Base-by-base conservation (phyloP, 2,113 vertebrate species). In the Thalassoma bifasciatum region DNA sequence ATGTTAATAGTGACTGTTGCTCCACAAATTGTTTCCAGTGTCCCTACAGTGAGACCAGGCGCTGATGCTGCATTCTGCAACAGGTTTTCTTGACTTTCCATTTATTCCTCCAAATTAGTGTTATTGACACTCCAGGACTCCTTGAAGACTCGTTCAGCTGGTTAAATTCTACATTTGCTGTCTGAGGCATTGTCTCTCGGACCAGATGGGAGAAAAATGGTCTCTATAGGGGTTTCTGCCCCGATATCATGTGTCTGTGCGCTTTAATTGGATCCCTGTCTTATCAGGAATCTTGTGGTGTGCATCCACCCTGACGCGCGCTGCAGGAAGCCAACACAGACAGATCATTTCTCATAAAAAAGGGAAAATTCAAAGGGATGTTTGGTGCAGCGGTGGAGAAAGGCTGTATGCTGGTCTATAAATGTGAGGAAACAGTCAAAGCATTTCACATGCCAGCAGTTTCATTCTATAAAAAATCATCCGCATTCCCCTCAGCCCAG, bases 191-290 rank as follows among this genome's bases (percentile, higher is more conserved):
- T 70, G 34, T 68, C 47, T 57, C 65, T 71, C 3, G 0, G 44
- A 72, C 56, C 58, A 56, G 26, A 80, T 72, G 58, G 40, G 16
- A 50, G 50, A 56, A 77, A n/a, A 67, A n/a, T 37, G 24, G 26
- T 11, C 42, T 62, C 66, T 75, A 38, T 51, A 3, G 69, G 66
- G 77, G 44, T 58, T 81, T 73, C 40, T 51, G 2, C 67, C 19
- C 52, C 52, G 52, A 66, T 71, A 36, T 37, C 51, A 47, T 9
- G 13, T 11, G 47, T 56, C 67, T 61, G 74, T 46, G 58, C 37
- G 17, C 17, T 82, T 84, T 89, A 87, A 90, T 88, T 87, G 81
- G 74, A 82, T 87, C 47, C 49, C 10, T 2, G 22, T 74, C 72
- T 89, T 84, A 73, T 85, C 76, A 64, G 34, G 74, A 66, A 72